phyloP scores from a whole-genome alignment of 1,140 invertebrate species.

The Euwallacea similis region DNA sequence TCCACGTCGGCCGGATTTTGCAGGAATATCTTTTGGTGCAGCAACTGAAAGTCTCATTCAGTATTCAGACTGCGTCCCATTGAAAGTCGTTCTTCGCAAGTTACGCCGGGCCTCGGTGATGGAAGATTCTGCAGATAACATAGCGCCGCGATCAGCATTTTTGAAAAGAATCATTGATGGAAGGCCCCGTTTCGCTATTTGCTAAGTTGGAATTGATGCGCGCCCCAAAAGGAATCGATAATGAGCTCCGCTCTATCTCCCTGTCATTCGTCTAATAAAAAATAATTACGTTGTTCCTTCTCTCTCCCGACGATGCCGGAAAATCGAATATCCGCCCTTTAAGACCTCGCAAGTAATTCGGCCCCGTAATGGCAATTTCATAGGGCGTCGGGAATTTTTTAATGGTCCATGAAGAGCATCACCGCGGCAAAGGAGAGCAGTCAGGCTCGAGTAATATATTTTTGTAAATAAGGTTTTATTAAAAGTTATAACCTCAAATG shows the following conservation, averaged over 20 bases:
- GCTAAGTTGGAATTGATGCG: constrained; percentile 24
- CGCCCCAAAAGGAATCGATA: constrained; percentile 25
- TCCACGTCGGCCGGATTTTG: too few species aligned
- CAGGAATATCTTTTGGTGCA: background rate
- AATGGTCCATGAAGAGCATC: constrained; percentile 30
- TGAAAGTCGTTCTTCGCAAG: constrained; percentile 22
- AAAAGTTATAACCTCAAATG: constrained; percentile 23
- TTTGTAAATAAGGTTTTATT: constrained; percentile 34
- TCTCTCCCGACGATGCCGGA: background rate
- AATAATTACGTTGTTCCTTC: background rate
- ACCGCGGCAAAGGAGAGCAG: constrained; percentile 22
- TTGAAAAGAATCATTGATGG: constrained; percentile 31
- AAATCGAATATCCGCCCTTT: constrained; percentile 27
- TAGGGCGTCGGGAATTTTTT: constrained; percentile 30
- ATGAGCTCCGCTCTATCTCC: constrained; percentile 7
- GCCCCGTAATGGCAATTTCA: constrained; percentile 29
- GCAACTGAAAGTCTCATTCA: constrained; percentile 11
- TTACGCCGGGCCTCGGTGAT: constrained; percentile 19
- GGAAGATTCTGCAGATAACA: constrained; percentile 31
- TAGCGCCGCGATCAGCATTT: constrained; percentile 32
- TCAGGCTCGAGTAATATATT: constrained; percentile 31
- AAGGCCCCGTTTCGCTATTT: constrained; percentile 12
- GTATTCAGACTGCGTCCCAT: constrained; percentile 13
- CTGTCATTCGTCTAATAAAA: background rate
- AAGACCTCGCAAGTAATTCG: constrained; percentile 25